Evolutionary conservation across 2,113 vertebrate species (phyloP), one percentile per base, ranked within the genome.

Genomic region (Delphinus delphis): DNA sequence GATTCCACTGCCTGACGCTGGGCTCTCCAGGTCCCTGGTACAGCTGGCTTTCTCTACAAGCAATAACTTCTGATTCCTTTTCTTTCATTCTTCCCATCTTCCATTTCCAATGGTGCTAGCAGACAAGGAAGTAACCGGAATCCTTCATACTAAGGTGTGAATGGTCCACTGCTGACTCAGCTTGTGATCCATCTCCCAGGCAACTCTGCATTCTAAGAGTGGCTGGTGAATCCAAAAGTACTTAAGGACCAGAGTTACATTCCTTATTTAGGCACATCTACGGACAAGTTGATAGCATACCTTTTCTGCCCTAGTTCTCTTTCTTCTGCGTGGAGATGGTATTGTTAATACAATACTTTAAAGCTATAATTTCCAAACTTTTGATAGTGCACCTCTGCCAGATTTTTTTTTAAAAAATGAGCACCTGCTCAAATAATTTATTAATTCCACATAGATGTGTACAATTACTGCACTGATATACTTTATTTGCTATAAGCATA

Each of bases 1-100:
- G 76, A 17, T 0, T 9, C 44, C 25, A n/a, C n/a, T 0, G 2
- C 44, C n/a, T 0, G 2, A 36, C 3, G 10, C 76, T 1, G n/a
- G 41, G 81, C 17, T 53, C 21, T 8, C 73, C 38, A 17, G 10
- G 15, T 31, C 63, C 89, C 31, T 31, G 18, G 67, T 15, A 13
- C 9, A 17, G 36, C 41, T 28, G 21, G 38, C 26, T 4, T 83
- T 15, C 55, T 36, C 53, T 26, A 44, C 71, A 63, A n/a, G 21
- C 41, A 67, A 0, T 5, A n/a, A 8, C 23, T 26, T 28, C 31
- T 8, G 12, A 6, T 55, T 55, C 26, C 31, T 65, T 47, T 41
- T 31, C 89, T 80, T 71, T 74, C 77, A 21, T 0, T 63, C 44
- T 50, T 81, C 18, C 36, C 55, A 10, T 65, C 47, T 53, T 60